Base-by-base conservation (phyloP, 1,140 invertebrate genomes). In the Drosophila kohkoa region DNA sequence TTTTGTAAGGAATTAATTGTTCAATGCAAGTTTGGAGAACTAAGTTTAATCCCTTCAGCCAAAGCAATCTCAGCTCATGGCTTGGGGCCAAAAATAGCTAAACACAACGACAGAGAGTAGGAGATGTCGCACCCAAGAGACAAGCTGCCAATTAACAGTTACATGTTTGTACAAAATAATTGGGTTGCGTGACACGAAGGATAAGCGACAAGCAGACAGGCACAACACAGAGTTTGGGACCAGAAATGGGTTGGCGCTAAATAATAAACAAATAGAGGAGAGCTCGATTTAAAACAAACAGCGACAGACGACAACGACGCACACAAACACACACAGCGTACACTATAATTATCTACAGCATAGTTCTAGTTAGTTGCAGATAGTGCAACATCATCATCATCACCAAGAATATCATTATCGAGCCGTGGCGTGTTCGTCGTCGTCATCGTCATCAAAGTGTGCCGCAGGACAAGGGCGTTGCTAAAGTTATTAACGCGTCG, bases 401-500 rank as follows among this genome's bases (percentile, higher is more conserved):
- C 10, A 75, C 41, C 38, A 75, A 30, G 75, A 85, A 78, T 65
- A 65, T 51, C 58, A 32, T 57, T 59, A 62, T 68, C 11, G 59
- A 32, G 32, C 32, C 11, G 59, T 32, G 32, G 5, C 11, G 59
- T 32, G 15, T 51, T 51, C 52, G 41, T 28, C 43, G 4, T 43
- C 58, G 38, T 79, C 70, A 68, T 79, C 62, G 79, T 77, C 77
- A 87, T 87, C 79, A 82, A 74, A 87, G 82, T 79, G 71, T 41
- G 85, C 81, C 85, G 81, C 81, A 89, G 81, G 81, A 79, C 81
- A 79, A 71, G 77, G 85, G 85, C 85, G 85, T 89, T 85, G 85
- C 85, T 89, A 89, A 89, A 89, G 85, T 89, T 89, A 89, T 89
- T 89, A 89, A 89, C 85, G 85, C 81, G 81, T 90, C 75, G 81